Evolutionary conservation across 1,140 invertebrate genomes (phyloP).

Genomic region (Aphelenchoides besseyi): DNA sequence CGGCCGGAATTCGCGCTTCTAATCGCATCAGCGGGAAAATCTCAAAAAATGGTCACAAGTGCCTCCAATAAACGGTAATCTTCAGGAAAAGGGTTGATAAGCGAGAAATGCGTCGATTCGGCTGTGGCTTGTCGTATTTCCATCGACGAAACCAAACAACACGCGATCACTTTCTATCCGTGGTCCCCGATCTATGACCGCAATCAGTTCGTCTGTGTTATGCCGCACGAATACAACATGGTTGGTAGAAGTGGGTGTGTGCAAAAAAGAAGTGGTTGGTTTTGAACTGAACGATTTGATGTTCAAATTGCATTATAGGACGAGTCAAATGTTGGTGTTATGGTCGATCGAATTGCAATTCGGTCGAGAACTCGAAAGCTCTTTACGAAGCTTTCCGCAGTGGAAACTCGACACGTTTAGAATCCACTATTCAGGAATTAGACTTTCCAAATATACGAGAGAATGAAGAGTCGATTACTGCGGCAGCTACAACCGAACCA

Average conservation of each 20-base stretch:
- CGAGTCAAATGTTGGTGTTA: slow-evolving; percentile 47
- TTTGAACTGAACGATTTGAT: too few species aligned
- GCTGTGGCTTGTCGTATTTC: slow-evolving; percentile 46
- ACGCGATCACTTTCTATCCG: slow-evolving; percentile 39
- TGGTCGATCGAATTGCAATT: slow-evolving; percentile 45
- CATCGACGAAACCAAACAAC: slow-evolving; percentile 32
- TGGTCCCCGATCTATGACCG: slow-evolving; percentile 48
- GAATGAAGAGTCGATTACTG: not conserved
- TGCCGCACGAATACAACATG: slow-evolving; percentile 40
- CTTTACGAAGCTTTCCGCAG: slow-evolving; percentile 1
- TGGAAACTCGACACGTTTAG: not conserved
- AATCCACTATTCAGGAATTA: not conserved
- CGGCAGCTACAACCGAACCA: not conserved
- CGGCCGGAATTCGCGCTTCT: not conserved
- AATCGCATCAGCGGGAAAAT: not conserved
- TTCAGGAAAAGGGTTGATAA: slow-evolving; percentile 48
- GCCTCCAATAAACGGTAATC: not conserved
- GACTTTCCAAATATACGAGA: not conserved
- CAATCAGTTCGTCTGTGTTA: slow-evolving; percentile 50
- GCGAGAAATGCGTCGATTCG: slow-evolving; percentile 41
- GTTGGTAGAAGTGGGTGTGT: slow-evolving; percentile 35
- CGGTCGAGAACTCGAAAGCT: slow-evolving; percentile 30
- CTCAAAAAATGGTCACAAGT: not conserved
- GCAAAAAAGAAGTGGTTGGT: slow-evolving; percentile 35
- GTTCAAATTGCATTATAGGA: slow-evolving; percentile 31